These are phyloP conservation scores for Yasuhikotakia modesta DNA, from an alignment of 2,797 vertebrate genomes.

Conservation along the genomic window DNA sequence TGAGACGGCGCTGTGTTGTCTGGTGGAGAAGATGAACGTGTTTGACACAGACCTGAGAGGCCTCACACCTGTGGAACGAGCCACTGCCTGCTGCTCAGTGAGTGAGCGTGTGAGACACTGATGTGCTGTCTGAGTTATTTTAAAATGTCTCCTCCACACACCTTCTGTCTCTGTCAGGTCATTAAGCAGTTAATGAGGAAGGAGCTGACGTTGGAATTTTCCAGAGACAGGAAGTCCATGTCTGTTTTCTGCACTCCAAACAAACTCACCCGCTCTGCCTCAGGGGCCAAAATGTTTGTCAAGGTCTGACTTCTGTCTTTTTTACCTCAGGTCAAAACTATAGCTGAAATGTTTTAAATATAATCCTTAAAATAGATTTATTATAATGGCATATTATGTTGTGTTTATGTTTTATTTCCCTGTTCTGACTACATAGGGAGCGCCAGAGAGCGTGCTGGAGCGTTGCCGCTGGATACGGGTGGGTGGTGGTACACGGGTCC, in stretches of 20 bases:
- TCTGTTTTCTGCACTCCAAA: constrained; percentile 79
- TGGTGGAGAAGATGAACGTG: constrained; percentile 84
- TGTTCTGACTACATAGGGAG: constrained; percentile 67
- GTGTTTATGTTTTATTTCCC: background rate
- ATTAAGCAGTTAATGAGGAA: constrained; percentile 82
- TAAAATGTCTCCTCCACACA: background rate
- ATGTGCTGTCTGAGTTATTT: too few relatives aligned
- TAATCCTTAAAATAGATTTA: background rate
- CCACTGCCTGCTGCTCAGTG: constrained; percentile 79
- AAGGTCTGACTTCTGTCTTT: constrained; percentile 69
- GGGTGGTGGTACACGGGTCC: constrained; percentile 62
- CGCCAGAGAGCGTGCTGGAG: constrained; percentile 79
- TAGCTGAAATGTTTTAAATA: background rate
- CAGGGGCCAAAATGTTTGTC: constrained; percentile 79
- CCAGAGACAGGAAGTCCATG: constrained; percentile 83
- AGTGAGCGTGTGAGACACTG: too few relatives aligned
- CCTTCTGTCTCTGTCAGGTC: constrained; percentile 66
- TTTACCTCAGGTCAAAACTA: background rate
- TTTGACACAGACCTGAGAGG: constrained; percentile 76
- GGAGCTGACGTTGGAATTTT: constrained; percentile 81
- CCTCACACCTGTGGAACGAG: constrained; percentile 72
- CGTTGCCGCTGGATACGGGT: constrained; percentile 74
- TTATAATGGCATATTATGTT: too few relatives aligned
- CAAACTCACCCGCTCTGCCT: constrained; percentile 70
- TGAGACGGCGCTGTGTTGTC: constrained; percentile 80